These are phyloP conservation scores for Diadophis punctatus DNA, from an alignment of 2,113 vertebrate genomes.

Conservation along the genomic window DNA sequence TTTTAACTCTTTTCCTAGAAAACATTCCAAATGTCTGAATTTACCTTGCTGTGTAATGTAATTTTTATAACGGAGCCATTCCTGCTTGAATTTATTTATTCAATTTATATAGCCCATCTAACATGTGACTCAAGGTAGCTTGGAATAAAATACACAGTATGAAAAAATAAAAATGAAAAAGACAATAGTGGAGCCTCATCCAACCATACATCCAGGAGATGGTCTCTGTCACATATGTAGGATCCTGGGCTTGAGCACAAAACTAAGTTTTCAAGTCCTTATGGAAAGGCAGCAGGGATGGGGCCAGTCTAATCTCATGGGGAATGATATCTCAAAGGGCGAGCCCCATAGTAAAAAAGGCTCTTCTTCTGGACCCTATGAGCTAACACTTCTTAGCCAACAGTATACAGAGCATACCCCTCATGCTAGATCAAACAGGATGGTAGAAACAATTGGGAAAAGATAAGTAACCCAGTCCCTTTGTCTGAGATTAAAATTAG, in stretches of 20 bases:
- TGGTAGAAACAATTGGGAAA: no score
- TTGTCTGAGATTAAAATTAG: background rate
- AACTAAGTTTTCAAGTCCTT: background rate
- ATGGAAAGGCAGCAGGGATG: background rate
- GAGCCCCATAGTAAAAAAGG: background rate
- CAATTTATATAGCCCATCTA: background rate
- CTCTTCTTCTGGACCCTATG: background rate
- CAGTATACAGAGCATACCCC: background rate
- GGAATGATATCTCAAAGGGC: background rate
- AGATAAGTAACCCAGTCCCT: background rate
- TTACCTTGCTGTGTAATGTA: background rate
- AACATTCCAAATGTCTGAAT: background rate
- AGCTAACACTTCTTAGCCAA: background rate
- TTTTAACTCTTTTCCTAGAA: background rate
- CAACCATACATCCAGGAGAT: background rate
- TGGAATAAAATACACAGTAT: background rate
- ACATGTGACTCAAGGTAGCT: background rate
- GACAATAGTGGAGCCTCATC: background rate
- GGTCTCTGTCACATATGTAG: background rate
- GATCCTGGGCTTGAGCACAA: background rate
- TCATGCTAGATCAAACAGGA: no score
- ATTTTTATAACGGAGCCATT: background rate
- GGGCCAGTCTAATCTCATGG: background rate
- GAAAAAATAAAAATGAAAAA: background rate
- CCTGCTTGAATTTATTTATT: background rate